Base-by-base conservation (phyloP, 1,140 invertebrate genomes). In the Penaeus japonicus region DNA sequence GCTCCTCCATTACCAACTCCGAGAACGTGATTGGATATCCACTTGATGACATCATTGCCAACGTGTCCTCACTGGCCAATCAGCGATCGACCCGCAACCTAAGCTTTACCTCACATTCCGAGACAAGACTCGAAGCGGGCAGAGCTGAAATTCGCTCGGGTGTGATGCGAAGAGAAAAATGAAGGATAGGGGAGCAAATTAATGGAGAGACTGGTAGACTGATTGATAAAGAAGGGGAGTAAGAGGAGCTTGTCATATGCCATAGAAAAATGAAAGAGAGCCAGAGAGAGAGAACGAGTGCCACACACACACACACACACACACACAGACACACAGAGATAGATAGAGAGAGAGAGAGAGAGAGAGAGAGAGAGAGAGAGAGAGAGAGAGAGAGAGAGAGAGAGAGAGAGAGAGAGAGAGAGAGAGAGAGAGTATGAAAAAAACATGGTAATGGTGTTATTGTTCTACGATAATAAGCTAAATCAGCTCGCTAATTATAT, bases 331-430 rank as follows among this genome's bases (percentile, higher is more conserved):
- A 73, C n/a, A 73, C n/a, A 73, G 24, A 73, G 65, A 73, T n/a
- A 73, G 65, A 73, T n/a, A 73, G 65, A 30, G 65, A 73, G 65
- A 73, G 65, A 73, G 24, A 73, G 65, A 73, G 65, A 73, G 65
- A 73, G 65, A 73, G 65, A 30, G 65, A 73, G 65, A 73, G 65
- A 73, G 65, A 70, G n/a, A 70, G n/a, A 24, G n/a, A n/a, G 18
- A 24, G 65, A 24, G 65, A 24, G 55, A 55, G 55, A 10, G 30
- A 59, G 7, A 32, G 24, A 75, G 24, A 27, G 24, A 17, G 73
- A 75, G 24, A 39, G 24, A 39, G 39, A 75, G 1, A 20, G 2
- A 27, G 15, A 39, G 7, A 20, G 1, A 10, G 2, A 4, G 1
- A 4, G 12, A 22, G 18, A 79, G 77, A 53, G 18, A 47, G 77